Conservation (phyloP, 2,888 invertebrate genomes). For the Therioaphis trifolii region DNA sequence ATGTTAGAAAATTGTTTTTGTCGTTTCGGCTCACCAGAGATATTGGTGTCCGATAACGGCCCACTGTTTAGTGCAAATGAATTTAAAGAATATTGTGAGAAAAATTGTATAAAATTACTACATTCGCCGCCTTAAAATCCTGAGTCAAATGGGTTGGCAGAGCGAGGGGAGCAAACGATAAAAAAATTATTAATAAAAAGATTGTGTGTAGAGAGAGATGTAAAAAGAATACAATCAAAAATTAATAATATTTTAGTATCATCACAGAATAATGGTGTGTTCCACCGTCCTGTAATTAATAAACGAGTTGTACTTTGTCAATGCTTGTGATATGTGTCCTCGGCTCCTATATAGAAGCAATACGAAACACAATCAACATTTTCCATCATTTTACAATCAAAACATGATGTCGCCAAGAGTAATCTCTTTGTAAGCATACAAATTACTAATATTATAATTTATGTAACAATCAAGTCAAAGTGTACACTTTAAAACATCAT, state of each 20-base stretch:
- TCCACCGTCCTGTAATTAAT: no score
- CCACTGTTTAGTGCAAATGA: neutral
- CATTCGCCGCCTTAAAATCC: conserved; percentile 17
- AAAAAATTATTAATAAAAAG: conserved; percentile 24
- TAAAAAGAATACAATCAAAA: conserved; percentile 21
- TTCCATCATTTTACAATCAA: no score
- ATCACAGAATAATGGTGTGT: neutral
- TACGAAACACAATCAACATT: no score
- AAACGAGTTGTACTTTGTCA: no score
- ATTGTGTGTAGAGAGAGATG: conserved; percentile 19
- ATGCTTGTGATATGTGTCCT: no score
- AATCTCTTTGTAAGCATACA: no score
- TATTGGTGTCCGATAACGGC: no score
- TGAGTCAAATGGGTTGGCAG: conserved; percentile 11
- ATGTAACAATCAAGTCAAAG: no score
- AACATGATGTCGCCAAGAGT: no score
- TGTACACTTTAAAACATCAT: no score
- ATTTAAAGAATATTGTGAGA: neutral
- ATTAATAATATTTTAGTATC: conserved; percentile 18
- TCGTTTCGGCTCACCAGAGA: conserved; percentile 10
- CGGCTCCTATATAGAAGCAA: no score
- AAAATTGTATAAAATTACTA: conserved; percentile 23
- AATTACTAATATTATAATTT: no score
- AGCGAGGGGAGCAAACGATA: conserved; percentile 14
- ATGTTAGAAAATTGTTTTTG: neutral